Percentiles rank a stretch among this genome's conserved stretches.
Evolutionary conservation across 2,113 vertebrate genomes (phyloP).

Genomic region (Corvus moneduloides): DNA sequence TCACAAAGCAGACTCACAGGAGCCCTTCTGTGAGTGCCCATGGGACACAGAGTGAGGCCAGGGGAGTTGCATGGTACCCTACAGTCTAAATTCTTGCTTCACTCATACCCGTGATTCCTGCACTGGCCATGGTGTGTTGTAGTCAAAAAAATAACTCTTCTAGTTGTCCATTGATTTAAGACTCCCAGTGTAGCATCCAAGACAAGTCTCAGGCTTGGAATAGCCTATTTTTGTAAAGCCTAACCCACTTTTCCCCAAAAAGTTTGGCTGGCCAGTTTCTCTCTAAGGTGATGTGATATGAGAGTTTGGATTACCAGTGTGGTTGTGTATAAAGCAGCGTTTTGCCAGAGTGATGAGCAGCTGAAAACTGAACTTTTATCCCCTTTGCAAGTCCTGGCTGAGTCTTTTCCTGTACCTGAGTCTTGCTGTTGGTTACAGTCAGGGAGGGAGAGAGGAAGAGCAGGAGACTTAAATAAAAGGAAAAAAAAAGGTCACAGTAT

Average conservation of each 20-base stretch:
- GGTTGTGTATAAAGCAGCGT: neutral
- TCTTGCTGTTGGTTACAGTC: neutral
- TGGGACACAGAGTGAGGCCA: neutral
- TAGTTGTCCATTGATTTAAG: neutral
- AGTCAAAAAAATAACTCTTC: neutral
- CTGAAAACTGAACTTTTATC: neutral
- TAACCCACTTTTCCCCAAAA: neutral
- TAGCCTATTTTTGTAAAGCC: neutral
- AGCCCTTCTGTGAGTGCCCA: neutral
- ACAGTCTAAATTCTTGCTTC: neutral
- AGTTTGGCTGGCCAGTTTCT: neutral
- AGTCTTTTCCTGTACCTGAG: neutral
- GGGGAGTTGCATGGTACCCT: neutral
- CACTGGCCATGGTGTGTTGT: neutral
- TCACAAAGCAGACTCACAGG: neutral
- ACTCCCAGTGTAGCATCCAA: neutral
- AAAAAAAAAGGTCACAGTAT: rapidly evolving
- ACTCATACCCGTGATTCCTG: neutral
- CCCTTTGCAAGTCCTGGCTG: neutral
- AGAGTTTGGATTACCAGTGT: neutral
- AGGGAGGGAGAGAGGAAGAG: neutral
- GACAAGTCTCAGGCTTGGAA: neutral
- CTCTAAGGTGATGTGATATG: neutral
- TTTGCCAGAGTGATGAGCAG: neutral
- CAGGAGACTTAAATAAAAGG: neutral